A percentile compares a stretch with the other conserved stretches of the same genome.
phyloP scores from a whole-genome alignment of 2,888 invertebrate species.

The Lordiphosa fenestrarum region DNA sequence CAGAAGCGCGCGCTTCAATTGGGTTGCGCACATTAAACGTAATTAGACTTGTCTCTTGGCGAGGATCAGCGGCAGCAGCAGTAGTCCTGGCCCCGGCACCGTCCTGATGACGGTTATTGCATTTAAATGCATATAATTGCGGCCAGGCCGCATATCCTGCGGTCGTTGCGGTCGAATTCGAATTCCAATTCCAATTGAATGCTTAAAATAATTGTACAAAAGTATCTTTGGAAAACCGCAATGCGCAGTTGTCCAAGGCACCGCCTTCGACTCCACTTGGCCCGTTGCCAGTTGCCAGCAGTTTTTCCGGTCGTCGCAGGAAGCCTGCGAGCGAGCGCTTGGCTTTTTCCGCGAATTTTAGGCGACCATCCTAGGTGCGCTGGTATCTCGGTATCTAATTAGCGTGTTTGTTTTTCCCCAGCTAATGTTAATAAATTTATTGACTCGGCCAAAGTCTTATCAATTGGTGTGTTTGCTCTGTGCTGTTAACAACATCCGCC shows the following conservation, averaged over 20 bases:
- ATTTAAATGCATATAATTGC: constrained; percentile 73
- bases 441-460: constrained; percentile 1
- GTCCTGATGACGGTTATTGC: constrained; percentile 74
- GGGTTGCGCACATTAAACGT: constrained; percentile 55
- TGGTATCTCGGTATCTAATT: constrained; percentile 10
- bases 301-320: constrained; percentile 64
- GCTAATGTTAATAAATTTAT: constrained; percentile 3
- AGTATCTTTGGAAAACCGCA: constrained; percentile 52
- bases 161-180: constrained; percentile 66
- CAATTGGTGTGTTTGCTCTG: constrained; percentile 40
- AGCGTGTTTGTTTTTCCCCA: constrained; percentile 11
- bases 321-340: background rate
- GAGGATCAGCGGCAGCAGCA: constrained; percentile 10
- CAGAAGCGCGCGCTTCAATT: constrained; percentile 72
- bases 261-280: background rate
- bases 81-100: constrained; percentile 13
- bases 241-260: constrained; percentile 61
- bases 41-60: constrained; percentile 45
- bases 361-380: constrained; percentile 8
- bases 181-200: constrained; percentile 62
- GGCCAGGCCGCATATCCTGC: constrained; percentile 55
- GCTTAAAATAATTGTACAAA: constrained; percentile 68
- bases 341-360: constrained; percentile 10
- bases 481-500: constrained; percentile 60
- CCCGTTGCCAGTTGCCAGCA: constrained; percentile 55